Percentiles rank a stretch among this genome's conserved stretches.
Evolutionary conservation across 2,888 invertebrate species (phyloP).

Genomic region (Coleophora flavipennella): DNA sequence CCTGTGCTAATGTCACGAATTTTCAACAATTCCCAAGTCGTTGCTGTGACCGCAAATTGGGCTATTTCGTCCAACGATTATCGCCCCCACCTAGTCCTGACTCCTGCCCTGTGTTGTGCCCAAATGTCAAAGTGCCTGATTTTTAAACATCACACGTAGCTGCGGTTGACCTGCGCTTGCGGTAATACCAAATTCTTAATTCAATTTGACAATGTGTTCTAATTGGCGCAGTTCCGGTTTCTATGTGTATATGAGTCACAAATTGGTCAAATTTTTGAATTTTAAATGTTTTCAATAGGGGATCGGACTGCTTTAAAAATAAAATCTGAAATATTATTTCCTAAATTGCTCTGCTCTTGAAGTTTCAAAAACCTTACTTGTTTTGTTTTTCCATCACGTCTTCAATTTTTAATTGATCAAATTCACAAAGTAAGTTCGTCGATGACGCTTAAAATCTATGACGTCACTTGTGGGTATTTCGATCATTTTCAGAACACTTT

Average conservation of each 20-base stretch:
- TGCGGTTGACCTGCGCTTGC: slow-evolving; percentile 24
- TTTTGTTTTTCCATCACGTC: slow-evolving; percentile 2
- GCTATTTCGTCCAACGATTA: slow-evolving; percentile 28
- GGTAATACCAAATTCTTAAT: slow-evolving; percentile 18
- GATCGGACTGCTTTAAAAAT: too few species aligned
- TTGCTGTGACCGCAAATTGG: slow-evolving; percentile 39
- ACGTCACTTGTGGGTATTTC: too few species aligned
- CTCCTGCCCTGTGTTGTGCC: too few species aligned
- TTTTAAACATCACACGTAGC: slow-evolving; percentile 27
- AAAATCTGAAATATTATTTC: too few species aligned
- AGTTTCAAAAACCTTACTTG: too few species aligned
- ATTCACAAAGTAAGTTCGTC: too few species aligned
- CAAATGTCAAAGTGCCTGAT: slow-evolving; percentile 15
- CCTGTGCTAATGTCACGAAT: slow-evolving; percentile 48
- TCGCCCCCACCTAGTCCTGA: slow-evolving; percentile 18
- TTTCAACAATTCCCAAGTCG: slow-evolving; percentile 36
- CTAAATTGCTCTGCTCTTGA: too few species aligned
- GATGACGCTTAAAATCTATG: too few species aligned
- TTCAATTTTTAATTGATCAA: too few species aligned
- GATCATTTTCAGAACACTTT: too few species aligned
- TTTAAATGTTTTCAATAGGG: too few species aligned
- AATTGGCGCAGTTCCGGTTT: slow-evolving; percentile 24
- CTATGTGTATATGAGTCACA: slow-evolving; percentile 10
- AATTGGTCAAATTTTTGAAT: too few species aligned
- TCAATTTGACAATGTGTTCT: slow-evolving; percentile 53